A percentile compares a stretch with the other conserved stretches of the same genome.
Conservation (phyloP, 2,113 vertebrate genomes). For the Platycercus adscitus region DNA sequence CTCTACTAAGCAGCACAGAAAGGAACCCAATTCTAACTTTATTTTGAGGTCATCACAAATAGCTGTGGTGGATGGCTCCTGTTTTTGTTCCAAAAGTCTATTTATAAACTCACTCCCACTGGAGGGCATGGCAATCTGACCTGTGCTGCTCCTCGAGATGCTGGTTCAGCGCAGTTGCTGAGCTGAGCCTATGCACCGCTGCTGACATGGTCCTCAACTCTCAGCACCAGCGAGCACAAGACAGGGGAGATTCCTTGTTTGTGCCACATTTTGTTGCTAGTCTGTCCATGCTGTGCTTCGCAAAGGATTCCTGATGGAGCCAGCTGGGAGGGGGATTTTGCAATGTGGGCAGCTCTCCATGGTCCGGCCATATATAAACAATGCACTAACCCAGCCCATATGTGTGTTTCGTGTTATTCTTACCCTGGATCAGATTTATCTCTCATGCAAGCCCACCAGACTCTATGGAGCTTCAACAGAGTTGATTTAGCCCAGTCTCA, state of each 20-base stretch:
- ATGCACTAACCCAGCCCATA: not conserved
- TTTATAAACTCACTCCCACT: not conserved
- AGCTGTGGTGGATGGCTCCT: conserved; percentile 9
- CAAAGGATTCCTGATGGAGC: not conserved
- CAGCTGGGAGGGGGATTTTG: conserved; percentile 2
- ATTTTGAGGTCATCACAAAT: conserved; percentile 26
- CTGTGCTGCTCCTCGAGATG: not conserved
- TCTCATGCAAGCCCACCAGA: not conserved
- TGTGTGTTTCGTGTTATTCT: not conserved
- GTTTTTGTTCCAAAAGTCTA: conserved; percentile 38
- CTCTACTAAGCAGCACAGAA: not conserved
- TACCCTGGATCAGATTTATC: not conserved
- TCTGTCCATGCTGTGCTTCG: not conserved
- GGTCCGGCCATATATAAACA: not conserved
- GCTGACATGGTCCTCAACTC: not conserved
- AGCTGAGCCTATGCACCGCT: not conserved
- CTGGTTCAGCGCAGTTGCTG: not conserved
- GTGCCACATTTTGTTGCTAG: not conserved
- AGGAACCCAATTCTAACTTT: not conserved
- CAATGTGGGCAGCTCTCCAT: not conserved
- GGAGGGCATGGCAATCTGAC: not conserved
- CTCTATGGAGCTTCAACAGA: not conserved
- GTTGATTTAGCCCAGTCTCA: not conserved
- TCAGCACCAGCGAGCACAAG: not conserved
- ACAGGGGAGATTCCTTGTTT: not conserved